These are phyloP conservation scores for Meghimatium bilineatum DNA, from an alignment of 2,888 invertebrate genomes.

Conservation along the genomic window DNA sequence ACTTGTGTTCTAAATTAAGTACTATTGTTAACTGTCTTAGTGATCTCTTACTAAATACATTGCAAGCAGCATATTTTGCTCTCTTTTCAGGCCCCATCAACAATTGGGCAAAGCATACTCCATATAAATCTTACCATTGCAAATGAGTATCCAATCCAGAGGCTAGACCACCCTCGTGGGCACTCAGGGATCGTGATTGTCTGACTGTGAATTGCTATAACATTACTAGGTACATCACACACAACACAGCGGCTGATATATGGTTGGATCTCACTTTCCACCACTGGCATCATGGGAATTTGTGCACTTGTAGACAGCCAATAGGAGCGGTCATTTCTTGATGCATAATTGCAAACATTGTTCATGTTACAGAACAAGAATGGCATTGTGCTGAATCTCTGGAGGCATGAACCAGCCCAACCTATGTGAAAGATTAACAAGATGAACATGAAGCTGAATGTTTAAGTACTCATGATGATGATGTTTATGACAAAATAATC, in stretches of 20 bases:
- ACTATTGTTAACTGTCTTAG: too few relatives aligned
- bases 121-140: slow-evolving; percentile 8
- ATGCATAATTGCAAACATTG: slow-evolving; percentile 95
- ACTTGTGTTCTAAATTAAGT: too few relatives aligned
- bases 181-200: slow-evolving; percentile 88
- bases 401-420: slow-evolving; percentile 90
- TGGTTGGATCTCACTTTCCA: slow-evolving; percentile 87
- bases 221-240: slow-evolving; percentile 90
- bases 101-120: too few relatives aligned
- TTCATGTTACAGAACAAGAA: slow-evolving; percentile 96
- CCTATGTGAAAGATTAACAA: slow-evolving; percentile 58
- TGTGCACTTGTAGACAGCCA: slow-evolving; percentile 98
- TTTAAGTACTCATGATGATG: too few relatives aligned
- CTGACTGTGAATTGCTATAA: slow-evolving; percentile 93
- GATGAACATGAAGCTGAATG: background rate
- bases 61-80: too few relatives aligned
- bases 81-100: too few relatives aligned
- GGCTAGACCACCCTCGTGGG: slow-evolving; percentile 92
- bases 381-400: slow-evolving; percentile 96
- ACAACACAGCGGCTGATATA: slow-evolving; percentile 95
- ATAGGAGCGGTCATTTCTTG: slow-evolving; percentile 96
- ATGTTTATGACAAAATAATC: too few relatives aligned
- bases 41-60: too few relatives aligned
- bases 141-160: slow-evolving; percentile 98
- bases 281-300: slow-evolving; percentile 95